Evolutionary conservation across 2,113 vertebrate genomes (phyloP).

Genomic region (Sorex fumeus): DNA sequence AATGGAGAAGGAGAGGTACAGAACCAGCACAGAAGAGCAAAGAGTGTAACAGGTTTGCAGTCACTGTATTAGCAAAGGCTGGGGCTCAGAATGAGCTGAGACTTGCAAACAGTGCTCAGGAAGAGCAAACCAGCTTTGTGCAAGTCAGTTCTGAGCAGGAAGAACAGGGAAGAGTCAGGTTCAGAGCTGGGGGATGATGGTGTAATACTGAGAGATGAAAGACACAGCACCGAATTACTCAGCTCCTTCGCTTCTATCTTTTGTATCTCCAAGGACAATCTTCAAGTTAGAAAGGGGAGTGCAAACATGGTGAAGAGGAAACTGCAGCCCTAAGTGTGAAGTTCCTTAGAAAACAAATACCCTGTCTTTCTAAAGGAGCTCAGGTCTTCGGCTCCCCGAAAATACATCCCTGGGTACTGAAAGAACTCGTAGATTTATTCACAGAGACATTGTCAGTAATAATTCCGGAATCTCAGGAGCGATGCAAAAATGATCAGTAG

Average conservation of each 20-base stretch:
- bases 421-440: constrained; percentile 22
- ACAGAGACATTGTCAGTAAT: constrained; percentile 30
- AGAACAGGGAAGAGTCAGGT: constrained; percentile 10
- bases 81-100: constrained; percentile 46
- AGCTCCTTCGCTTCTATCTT: constrained; percentile 35
- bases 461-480: constrained; percentile 51
- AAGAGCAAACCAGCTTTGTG: constrained; percentile 51
- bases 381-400: neutral
- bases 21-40: neutral
- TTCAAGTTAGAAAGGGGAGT: constrained; percentile 21
- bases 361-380: constrained; percentile 35
- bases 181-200: constrained; percentile 36
- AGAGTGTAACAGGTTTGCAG: neutral
- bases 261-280: constrained; percentile 48
- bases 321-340: constrained; percentile 50
- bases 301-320: constrained; percentile 21
- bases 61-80: neutral
- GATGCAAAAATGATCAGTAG: constrained; percentile 26
- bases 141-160: constrained; percentile 39
- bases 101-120: constrained; percentile 55
- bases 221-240: constrained; percentile 48
- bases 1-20: neutral
- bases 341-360: constrained; percentile 38
- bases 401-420: constrained; percentile 28
- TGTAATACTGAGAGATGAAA: constrained; percentile 58